phyloP scores from a whole-genome alignment of 2,797 vertebrate genomes.

The Simalia tracyae region DNA sequence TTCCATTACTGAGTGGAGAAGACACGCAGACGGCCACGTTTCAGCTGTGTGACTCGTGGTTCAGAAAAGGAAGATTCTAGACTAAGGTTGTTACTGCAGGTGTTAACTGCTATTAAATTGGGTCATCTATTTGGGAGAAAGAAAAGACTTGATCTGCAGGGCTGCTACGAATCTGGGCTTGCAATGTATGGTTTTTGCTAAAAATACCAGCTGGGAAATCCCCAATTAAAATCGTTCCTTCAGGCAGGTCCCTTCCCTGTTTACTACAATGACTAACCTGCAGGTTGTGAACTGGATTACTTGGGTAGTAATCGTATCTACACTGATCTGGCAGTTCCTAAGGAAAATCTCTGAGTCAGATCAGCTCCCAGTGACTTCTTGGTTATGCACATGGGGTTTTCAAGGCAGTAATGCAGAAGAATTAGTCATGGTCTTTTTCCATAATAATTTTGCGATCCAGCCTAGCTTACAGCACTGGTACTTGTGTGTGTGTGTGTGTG shows the following conservation, averaged over 20 bases:
- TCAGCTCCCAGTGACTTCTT: background rate
- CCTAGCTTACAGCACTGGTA: background rate
- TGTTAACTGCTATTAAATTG: background rate
- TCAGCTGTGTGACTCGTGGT: background rate
- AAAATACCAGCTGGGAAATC: background rate
- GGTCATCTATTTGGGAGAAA: background rate
- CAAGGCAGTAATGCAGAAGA: background rate
- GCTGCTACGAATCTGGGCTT: background rate
- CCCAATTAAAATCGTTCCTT: background rate
- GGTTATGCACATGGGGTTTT: background rate
- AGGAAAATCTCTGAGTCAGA: background rate
- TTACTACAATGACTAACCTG: background rate
- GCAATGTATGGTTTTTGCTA: background rate
- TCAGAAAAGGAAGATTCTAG: background rate
- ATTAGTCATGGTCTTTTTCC: background rate
- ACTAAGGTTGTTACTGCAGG: background rate
- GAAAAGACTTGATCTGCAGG: background rate
- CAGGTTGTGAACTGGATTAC: background rate
- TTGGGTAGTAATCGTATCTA: background rate
- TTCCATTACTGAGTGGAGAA: background rate
- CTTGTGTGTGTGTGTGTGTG: background rate
- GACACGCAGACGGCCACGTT: background rate
- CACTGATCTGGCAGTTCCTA: background rate
- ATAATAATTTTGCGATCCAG: background rate
- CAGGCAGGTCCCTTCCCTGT: background rate